Conservation (phyloP, 2,888 invertebrate species). For the Callyntrura guangdongensis region DNA sequence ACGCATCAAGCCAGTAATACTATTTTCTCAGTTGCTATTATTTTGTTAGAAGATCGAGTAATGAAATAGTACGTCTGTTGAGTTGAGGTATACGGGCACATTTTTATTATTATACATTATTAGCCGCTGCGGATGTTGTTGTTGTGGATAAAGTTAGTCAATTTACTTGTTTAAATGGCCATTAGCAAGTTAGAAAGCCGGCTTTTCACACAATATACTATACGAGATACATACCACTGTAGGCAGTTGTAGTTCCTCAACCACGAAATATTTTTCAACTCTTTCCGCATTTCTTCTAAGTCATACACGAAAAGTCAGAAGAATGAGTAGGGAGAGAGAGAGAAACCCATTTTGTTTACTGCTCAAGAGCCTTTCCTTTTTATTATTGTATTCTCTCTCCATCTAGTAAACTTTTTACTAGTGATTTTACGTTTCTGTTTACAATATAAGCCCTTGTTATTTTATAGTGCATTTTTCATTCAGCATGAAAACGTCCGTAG, state of each 20-base stretch:
- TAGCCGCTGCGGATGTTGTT: slow-evolving; percentile 7
- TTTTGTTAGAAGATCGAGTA: not conserved
- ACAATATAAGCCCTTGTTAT: slow-evolving; percentile 38
- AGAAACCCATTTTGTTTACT: slow-evolving; percentile 10
- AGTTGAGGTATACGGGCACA: slow-evolving; percentile 26
- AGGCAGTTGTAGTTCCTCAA: slow-evolving; percentile 44
- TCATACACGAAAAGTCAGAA: not conserved
- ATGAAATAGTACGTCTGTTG: not conserved
- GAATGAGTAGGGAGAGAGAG: not conserved
- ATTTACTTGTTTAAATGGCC: slow-evolving; percentile 76
- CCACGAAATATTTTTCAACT: slow-evolving; percentile 60
- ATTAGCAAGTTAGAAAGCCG: slow-evolving; percentile 67
- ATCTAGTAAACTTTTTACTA: slow-evolving; percentile 32
- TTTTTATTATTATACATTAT: slow-evolving; percentile 1
- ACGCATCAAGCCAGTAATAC: not conserved
- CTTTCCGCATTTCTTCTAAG: slow-evolving; percentile 33
- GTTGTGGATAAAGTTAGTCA: slow-evolving; percentile 70
- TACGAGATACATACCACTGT: too few species aligned
- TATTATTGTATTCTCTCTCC: slow-evolving; percentile 5
- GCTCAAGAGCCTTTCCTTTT: not conserved
- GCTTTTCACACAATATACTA: not conserved
- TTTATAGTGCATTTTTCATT: slow-evolving; percentile 11
- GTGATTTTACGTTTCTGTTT: slow-evolving; percentile 12
- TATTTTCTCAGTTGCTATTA: slow-evolving; percentile 8
- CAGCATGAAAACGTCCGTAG: slow-evolving; percentile 2